A percentile compares a stretch with the other conserved stretches of the same genome.
Evolutionary conservation across 2,888 invertebrate species (phyloP).

Genomic region (Eulithis testata): DNA sequence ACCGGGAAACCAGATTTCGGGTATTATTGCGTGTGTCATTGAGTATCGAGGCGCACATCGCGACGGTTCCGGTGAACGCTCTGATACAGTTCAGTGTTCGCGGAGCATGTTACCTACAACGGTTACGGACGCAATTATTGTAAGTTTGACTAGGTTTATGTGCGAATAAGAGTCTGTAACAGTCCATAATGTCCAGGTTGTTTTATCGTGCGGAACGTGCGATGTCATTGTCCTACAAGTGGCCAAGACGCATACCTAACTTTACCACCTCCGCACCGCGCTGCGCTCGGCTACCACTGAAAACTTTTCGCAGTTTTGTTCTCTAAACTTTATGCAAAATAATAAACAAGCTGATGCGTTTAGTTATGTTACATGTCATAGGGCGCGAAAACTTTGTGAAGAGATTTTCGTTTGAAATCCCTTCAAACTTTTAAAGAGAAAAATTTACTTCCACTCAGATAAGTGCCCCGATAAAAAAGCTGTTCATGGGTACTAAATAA

Average conservation of each 20-base stretch:
- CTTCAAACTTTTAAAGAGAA: not conserved
- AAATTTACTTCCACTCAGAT: too few species aligned
- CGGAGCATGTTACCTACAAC: slow-evolving; percentile 56
- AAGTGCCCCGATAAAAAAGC: slow-evolving; percentile 12
- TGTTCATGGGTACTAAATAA: slow-evolving; percentile 25
- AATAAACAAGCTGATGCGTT: slow-evolving; percentile 2
- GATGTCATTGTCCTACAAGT: slow-evolving; percentile 81
- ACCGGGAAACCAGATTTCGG: slow-evolving; percentile 54
- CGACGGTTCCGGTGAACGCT: slow-evolving; percentile 43
- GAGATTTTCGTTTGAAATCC: slow-evolving; percentile 5
- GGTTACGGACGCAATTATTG: slow-evolving; percentile 66
- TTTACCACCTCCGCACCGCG: slow-evolving; percentile 45
- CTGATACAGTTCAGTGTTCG: slow-evolving; percentile 57
- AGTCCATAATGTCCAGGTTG: slow-evolving; percentile 76
- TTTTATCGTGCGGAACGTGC: slow-evolving; percentile 82
- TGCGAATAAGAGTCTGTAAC: slow-evolving; percentile 63
- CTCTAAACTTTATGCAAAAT: slow-evolving; percentile 31
- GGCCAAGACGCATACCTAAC: slow-evolving; percentile 59
- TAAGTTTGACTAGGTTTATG: slow-evolving; percentile 65
- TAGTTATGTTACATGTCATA: not conserved
- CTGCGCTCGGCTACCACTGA: slow-evolving; percentile 47
- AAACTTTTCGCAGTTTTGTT: slow-evolving; percentile 42
- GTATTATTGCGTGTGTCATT: slow-evolving; percentile 46
- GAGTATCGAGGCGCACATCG: slow-evolving; percentile 39
- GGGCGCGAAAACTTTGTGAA: not conserved